phyloP scores from a whole-genome alignment of 2,113 vertebrate species.

The Dicrurus megarhynchus region DNA sequence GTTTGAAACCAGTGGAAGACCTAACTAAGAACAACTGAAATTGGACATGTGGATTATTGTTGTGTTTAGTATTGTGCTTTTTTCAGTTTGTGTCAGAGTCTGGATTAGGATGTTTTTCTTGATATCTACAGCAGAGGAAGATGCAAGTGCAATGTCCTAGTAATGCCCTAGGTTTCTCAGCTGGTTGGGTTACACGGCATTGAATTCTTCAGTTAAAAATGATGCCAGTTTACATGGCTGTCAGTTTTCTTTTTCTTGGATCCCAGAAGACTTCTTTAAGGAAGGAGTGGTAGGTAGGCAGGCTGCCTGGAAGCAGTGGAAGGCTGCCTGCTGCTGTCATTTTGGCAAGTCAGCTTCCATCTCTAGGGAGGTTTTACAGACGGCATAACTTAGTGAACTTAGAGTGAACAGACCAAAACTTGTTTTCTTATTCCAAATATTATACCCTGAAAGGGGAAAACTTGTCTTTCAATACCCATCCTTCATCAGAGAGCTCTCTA shows the following conservation, averaged over 20 bases:
- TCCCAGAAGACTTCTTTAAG: not conserved
- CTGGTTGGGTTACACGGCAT: not conserved
- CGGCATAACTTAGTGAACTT: not conserved
- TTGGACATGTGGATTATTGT: not conserved
- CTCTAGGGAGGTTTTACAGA: not conserved
- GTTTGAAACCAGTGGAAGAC: not conserved
- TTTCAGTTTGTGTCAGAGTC: not conserved
- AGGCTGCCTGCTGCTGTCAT: not conserved
- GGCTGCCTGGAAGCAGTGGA: not conserved
- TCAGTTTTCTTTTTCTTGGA: slow-evolving; percentile 33
- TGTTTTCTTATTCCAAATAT: not conserved
- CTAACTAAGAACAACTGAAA: not conserved
- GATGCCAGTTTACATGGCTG: not conserved
- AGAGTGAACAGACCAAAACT: not conserved
- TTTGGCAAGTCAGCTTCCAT: slow-evolving; percentile 33
- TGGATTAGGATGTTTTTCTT: not conserved
- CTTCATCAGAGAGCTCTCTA: not conserved
- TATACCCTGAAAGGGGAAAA: not conserved
- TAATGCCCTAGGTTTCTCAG: not conserved
- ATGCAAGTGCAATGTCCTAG: not conserved
- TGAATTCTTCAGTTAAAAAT: slow-evolving; percentile 1
- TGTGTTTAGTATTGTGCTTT: not conserved
- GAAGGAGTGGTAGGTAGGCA: not conserved
- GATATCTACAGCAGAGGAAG: not conserved
- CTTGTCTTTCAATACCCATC: not conserved